phyloP scores from a whole-genome alignment of 2,888 invertebrate species.

The Scelioninae gen. 1 region DNA sequence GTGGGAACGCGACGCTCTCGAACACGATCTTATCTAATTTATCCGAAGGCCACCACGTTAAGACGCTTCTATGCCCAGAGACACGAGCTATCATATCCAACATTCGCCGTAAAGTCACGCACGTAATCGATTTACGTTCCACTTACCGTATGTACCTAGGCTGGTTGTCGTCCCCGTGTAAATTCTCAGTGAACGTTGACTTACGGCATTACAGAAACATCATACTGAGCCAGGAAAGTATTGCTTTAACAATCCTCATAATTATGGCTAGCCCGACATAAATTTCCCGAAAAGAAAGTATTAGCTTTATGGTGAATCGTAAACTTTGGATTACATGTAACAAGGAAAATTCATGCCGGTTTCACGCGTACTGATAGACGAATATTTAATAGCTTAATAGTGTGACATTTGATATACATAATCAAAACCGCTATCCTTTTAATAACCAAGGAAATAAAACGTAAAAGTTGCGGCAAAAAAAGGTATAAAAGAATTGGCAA shows the following conservation, averaged over 20 bases:
- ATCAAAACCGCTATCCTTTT: constrained; percentile 22
- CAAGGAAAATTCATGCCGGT: not conserved
- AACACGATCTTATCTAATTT: constrained; percentile 79
- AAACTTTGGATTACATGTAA: constrained; percentile 23
- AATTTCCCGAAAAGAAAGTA: constrained; percentile 38
- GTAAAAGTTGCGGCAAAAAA: not conserved
- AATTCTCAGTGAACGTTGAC: constrained; percentile 66
- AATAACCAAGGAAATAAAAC: not conserved
- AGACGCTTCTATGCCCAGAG: constrained; percentile 70
- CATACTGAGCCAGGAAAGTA: constrained; percentile 24
- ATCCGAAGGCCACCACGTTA: constrained; percentile 77
- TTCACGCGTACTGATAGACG: not conserved
- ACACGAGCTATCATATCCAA: constrained; percentile 74
- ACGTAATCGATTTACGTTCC: constrained; percentile 75
- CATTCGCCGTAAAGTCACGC: constrained; percentile 72
- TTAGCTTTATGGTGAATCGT: constrained; percentile 24
- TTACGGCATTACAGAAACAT: constrained; percentile 61
- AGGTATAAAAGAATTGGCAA: not conserved
- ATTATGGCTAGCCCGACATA: constrained; percentile 29
- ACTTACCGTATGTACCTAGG: constrained; percentile 68
- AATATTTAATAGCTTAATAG: constrained; percentile 4
- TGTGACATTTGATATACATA: constrained; percentile 12
- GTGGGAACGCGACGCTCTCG: constrained; percentile 82
- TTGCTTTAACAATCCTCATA: constrained; percentile 42
- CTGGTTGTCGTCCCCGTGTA: constrained; percentile 65